phyloP scores from a whole-genome alignment of 1,140 invertebrate genomes.

The Plodia interpunctella region DNA sequence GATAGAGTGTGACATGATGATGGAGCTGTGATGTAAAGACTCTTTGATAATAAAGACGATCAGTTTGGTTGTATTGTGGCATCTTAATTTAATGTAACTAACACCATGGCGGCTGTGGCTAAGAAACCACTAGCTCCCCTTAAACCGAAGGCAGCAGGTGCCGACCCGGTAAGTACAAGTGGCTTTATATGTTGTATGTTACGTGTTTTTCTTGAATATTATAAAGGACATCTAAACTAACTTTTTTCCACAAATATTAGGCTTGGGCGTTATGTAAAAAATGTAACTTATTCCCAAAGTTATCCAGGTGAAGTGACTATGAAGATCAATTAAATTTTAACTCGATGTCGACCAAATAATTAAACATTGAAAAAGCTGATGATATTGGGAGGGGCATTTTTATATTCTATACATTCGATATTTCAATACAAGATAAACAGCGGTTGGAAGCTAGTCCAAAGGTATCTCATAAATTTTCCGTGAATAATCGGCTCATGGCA shows the following conservation, averaged over 20 bases:
- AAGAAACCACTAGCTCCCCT: slow-evolving; percentile 40
- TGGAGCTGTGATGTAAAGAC: slow-evolving; percentile 46
- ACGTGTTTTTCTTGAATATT: slow-evolving; percentile 4
- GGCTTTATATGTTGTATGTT: slow-evolving; percentile 8
- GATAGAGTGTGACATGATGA: slow-evolving; percentile 23
- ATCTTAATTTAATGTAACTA: slow-evolving; percentile 46
- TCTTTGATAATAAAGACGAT: slow-evolving; percentile 32
- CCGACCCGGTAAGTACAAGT: slow-evolving; percentile 46
- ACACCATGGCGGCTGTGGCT: slow-evolving; percentile 55
- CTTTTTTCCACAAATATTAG: no score
- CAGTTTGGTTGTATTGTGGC: slow-evolving; percentile 54
- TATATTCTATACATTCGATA: no score
- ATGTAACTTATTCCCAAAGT: no score
- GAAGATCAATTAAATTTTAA: no score
- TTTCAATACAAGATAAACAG: not conserved
- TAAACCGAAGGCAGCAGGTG: slow-evolving; percentile 22
- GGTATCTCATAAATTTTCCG: not conserved
- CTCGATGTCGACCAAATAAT: no score
- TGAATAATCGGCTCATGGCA: not conserved
- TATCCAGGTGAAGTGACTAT: no score
- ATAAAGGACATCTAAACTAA: slow-evolving; percentile 27
- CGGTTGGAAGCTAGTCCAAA: not conserved
- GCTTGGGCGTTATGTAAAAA: no score
- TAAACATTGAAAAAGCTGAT: no score
- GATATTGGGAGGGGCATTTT: no score